phyloP scores from a whole-genome alignment of 2,888 invertebrate species.

The Cephonodes hylas region DNA sequence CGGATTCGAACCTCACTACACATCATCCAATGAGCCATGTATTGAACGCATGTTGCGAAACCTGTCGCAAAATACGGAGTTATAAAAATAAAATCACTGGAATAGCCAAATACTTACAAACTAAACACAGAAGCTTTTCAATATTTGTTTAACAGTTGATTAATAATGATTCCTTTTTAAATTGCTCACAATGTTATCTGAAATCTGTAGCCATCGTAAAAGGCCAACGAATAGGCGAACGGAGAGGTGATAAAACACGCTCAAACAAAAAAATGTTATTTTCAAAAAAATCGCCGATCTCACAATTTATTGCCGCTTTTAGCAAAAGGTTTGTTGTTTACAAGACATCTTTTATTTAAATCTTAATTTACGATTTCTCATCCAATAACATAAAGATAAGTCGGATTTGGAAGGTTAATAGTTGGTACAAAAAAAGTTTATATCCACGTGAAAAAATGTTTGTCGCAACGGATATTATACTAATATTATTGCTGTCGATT shows the following conservation, averaged over 20 bases:
- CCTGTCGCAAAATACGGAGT: neutral
- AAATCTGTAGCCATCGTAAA: constrained; percentile 22
- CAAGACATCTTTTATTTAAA: constrained; percentile 76
- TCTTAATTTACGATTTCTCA: constrained; percentile 71
- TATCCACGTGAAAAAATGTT: constrained; percentile 6
- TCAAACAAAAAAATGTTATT: constrained; percentile 35
- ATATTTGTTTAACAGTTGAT: constrained; percentile 2
- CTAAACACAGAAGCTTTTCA: neutral
- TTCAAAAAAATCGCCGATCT: constrained; percentile 41
- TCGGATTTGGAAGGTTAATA: constrained; percentile 35
- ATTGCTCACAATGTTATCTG: constrained; percentile 8
- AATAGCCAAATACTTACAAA: neutral
- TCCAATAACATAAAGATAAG: constrained; percentile 66
- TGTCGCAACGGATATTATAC: constrained; percentile 2
- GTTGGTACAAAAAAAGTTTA: neutral
- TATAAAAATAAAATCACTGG: neutral
- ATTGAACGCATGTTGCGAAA: neutral
- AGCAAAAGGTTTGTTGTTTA: constrained; percentile 77
- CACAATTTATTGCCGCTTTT: constrained; percentile 73
- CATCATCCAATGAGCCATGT: neutral
- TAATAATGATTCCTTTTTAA: constrained; percentile 4
- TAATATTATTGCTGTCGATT: constrained; percentile 9
- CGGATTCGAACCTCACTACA: neutral
- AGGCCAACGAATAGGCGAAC: constrained; percentile 40
- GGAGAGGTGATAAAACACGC: constrained; percentile 47